Conservation (phyloP, 2,888 invertebrate species). For the Branchinecta sandiegonensis region DNA sequence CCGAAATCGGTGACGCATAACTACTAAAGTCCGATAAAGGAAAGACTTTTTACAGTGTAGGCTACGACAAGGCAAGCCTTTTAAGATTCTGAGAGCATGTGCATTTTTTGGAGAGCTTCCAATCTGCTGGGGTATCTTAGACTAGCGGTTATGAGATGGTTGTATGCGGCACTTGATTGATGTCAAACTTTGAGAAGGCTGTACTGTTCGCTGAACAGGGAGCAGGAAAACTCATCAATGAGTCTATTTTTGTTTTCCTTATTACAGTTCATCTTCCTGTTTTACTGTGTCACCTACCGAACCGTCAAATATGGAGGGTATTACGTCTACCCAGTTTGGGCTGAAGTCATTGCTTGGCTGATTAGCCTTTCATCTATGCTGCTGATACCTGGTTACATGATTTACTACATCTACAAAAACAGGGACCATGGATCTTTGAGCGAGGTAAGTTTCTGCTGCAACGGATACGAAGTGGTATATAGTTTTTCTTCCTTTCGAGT, state of each 20-base stretch:
- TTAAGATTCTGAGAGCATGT: no score
- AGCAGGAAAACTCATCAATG: no score
- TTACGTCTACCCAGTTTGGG: conserved; percentile 47
- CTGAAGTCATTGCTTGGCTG: conserved; percentile 44
- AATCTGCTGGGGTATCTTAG: no score
- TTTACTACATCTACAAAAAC: conserved; percentile 43
- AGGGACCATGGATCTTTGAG: conserved; percentile 38
- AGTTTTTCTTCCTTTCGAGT: not conserved
- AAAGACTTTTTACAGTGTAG: no score
- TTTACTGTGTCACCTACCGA: conserved; percentile 44
- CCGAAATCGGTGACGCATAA: no score
- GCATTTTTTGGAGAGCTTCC: no score
- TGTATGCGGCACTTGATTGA: no score
- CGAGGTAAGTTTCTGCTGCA: conserved; percentile 35
- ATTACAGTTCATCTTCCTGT: conserved; percentile 46
- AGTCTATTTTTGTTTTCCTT: conserved; percentile 23
- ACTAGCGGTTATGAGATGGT: no score
- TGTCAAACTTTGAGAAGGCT: no score
- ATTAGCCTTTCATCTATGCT: conserved; percentile 50
- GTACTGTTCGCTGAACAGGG: no score
- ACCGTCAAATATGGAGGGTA: conserved; percentile 43
- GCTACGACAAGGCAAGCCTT: no score
- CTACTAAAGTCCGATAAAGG: no score
- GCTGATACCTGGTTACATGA: conserved; percentile 47
- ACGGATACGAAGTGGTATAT: not conserved